These are phyloP conservation scores for Escarpia spicata DNA, from an alignment of 2,888 invertebrate genomes.

Conservation along the genomic window DNA sequence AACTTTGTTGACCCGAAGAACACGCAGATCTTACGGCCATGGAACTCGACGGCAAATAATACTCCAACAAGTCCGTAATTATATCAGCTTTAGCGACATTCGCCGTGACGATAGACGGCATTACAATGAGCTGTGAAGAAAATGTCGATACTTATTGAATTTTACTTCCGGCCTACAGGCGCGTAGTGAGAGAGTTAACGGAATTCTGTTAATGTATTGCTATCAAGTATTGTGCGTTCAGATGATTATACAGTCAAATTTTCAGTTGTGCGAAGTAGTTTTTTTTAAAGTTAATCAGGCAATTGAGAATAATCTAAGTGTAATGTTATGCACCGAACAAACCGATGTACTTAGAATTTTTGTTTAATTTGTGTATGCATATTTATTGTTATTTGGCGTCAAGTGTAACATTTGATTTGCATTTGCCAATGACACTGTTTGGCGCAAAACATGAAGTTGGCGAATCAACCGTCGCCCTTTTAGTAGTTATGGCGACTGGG, in stretches of 20 bases:
- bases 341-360: neutral
- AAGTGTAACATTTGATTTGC: neutral
- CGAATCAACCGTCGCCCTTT: too few species aligned
- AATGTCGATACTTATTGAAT: neutral
- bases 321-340: neutral
- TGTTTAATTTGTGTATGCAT: neutral
- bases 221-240: neutral
- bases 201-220: neutral
- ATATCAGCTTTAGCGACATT: neutral
- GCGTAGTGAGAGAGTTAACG: neutral
- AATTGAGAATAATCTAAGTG: neutral
- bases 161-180: neutral
- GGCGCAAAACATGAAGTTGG: too few species aligned
- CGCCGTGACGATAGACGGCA: neutral
- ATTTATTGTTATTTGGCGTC: neutral
- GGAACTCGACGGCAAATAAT: neutral
- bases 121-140: neutral
- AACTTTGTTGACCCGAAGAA: neutral
- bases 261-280: neutral
- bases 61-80: neutral
- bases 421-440: neutral
- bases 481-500: too few species aligned
- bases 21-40: neutral
- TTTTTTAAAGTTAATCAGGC: neutral
- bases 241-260: constrained; percentile 7